Evolutionary conservation across 2,113 vertebrate species (phyloP).

Genomic region (Toxotes jaculatrix): DNA sequence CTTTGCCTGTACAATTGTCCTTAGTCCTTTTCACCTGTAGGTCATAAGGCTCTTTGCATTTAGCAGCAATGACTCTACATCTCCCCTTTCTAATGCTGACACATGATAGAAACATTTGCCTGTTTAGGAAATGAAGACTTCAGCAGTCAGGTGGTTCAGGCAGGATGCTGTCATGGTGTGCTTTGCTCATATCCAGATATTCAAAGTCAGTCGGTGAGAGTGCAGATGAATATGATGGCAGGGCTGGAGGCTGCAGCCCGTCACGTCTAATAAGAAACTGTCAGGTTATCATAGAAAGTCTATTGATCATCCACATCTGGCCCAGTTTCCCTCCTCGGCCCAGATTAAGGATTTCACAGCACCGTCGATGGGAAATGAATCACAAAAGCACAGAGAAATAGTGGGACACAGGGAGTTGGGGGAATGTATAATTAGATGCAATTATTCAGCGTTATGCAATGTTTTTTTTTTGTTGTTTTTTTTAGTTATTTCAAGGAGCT

Average conservation of each 20-base stretch:
- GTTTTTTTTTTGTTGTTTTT: background rate
- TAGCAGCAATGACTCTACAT: background rate
- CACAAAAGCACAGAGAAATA: slow-evolving; percentile 37
- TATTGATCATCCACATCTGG: slow-evolving; percentile 67
- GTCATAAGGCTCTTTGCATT: background rate
- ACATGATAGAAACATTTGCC: background rate
- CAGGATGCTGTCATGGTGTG: slow-evolving; percentile 20
- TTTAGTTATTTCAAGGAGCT: slow-evolving; percentile 37
- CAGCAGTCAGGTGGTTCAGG: slow-evolving; percentile 21
- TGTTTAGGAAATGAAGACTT: background rate
- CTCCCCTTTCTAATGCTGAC: background rate
- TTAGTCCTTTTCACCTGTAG: background rate
- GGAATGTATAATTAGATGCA: slow-evolving; percentile 58
- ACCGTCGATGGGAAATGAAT: slow-evolving; percentile 22
- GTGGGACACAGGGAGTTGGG: slow-evolving; percentile 23
- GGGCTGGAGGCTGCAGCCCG: slow-evolving; percentile 50
- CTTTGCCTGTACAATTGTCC: background rate
- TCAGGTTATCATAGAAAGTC: slow-evolving; percentile 51
- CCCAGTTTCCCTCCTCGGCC: slow-evolving; percentile 44
- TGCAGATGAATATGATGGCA: slow-evolving; percentile 30
- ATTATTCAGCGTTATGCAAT: slow-evolving; percentile 62
- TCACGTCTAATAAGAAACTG: slow-evolving; percentile 55
- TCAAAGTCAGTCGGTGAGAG: slow-evolving; percentile 43
- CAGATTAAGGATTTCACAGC: slow-evolving; percentile 52
- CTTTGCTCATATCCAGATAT: slow-evolving; percentile 41